These are phyloP conservation scores for Philereme transversata DNA, from an alignment of 2,888 invertebrate species.

Conservation along the genomic window DNA sequence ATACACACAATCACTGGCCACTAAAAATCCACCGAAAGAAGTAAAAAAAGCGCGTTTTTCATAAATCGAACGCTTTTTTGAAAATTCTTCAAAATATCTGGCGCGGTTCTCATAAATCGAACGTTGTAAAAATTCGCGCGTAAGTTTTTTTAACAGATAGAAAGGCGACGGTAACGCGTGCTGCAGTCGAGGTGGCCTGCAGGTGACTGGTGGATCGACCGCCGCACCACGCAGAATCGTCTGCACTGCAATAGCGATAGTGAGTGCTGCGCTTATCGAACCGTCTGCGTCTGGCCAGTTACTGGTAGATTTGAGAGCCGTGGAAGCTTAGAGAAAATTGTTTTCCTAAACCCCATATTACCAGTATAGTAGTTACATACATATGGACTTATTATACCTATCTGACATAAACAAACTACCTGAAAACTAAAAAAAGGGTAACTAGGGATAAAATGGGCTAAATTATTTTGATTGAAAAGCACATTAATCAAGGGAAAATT, in stretches of 20 bases:
- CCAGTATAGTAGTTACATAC: too few species aligned
- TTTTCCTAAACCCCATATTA: neutral
- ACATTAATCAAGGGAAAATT: too few species aligned
- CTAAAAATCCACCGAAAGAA: conserved; percentile 37
- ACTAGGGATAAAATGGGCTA: too few species aligned
- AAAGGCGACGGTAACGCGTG: conserved; percentile 52
- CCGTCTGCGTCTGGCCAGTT: conserved; percentile 40
- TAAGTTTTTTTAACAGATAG: conserved; percentile 26
- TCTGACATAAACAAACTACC: too few species aligned
- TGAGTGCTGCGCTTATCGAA: conserved; percentile 53
- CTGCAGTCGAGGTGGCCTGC: conserved; percentile 59
- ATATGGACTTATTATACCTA: too few species aligned
- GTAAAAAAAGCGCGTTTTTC: conserved; percentile 6
- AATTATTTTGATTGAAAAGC: too few species aligned
- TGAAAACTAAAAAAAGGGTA: too few species aligned
- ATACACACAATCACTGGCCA: conserved; percentile 47
- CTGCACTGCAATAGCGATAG: conserved; percentile 46
- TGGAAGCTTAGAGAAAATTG: conserved; percentile 14
- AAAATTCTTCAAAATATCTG: neutral
- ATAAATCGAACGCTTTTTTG: conserved; percentile 4
- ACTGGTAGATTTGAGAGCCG: conserved; percentile 15
- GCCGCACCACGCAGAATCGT: conserved; percentile 40
- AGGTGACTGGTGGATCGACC: conserved; percentile 66
- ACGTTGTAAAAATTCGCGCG: conserved; percentile 38
- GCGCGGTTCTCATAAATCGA: conserved; percentile 19